Evolutionary conservation across 2,888 invertebrate species (phyloP).

Genomic region (Marronus borbonicus): DNA sequence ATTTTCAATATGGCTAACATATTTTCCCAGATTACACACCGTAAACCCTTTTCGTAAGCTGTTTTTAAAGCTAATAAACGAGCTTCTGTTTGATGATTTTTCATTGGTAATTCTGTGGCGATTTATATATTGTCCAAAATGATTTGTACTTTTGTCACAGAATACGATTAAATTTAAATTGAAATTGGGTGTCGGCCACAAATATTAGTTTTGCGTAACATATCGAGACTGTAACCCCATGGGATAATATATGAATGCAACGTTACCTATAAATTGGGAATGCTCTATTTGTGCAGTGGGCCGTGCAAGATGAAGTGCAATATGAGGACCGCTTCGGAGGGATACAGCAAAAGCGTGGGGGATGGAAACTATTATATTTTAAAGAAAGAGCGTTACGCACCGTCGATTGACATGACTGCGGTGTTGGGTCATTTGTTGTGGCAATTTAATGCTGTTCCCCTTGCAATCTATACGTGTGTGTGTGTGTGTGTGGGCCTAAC

Average conservation of each 20-base stretch:
- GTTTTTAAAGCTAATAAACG: background rate
- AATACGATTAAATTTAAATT: constrained; percentile 52
- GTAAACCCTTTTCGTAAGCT: too few species aligned
- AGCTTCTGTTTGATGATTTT: constrained; percentile 2
- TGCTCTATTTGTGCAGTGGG: constrained; percentile 61
- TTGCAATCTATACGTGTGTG: constrained; percentile 33
- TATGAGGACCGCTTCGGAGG: constrained; percentile 55
- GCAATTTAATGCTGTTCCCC: constrained; percentile 59
- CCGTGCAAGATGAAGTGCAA: constrained; percentile 64
- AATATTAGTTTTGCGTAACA: constrained; percentile 55
- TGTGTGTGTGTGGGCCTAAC: constrained; percentile 51
- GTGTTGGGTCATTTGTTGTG: constrained; percentile 61
- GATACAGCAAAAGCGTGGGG: constrained; percentile 48
- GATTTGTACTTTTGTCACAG: constrained; percentile 41
- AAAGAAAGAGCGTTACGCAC: constrained; percentile 61
- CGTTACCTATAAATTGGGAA: constrained; percentile 56
- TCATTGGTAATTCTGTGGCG: constrained; percentile 1
- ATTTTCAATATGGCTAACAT: too few species aligned
- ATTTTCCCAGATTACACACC: too few species aligned
- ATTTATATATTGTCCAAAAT: constrained; percentile 31
- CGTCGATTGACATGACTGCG: constrained; percentile 59
- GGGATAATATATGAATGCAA: constrained; percentile 54
- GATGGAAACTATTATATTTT: constrained; percentile 61
- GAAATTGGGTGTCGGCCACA: constrained; percentile 51
- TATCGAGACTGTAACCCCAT: constrained; percentile 21